phyloP scores from a whole-genome alignment of 2,113 vertebrate genomes.

The Coregonus clupeaformis region DNA sequence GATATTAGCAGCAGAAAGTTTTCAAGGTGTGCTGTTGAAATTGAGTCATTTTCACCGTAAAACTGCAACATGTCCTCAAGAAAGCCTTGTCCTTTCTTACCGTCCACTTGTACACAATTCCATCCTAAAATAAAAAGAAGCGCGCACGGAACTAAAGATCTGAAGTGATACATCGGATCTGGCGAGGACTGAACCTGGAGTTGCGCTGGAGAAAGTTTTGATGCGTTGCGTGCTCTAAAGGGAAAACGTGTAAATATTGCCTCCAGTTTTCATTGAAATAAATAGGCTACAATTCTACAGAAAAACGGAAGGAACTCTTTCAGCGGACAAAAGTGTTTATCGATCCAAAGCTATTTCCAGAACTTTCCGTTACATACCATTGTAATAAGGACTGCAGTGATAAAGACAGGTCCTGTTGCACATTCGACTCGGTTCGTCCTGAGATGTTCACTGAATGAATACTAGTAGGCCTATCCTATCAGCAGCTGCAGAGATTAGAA shows the following conservation, averaged over 20 bases:
- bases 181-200: neutral
- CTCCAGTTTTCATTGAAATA: neutral
- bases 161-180: conserved; percentile 13
- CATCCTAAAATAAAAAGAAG: neutral
- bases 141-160: conserved; percentile 1
- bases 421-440: neutral
- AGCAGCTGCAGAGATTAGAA: conserved; percentile 1
- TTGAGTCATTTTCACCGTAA: conserved; percentile 60
- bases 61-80: conserved; percentile 60
- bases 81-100: conserved; percentile 2
- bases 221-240: neutral
- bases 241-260: neutral
- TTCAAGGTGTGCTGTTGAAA: conserved; percentile 55
- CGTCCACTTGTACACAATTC: neutral
- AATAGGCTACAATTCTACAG: neutral
- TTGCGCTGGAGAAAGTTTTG: neutral
- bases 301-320: neutral
- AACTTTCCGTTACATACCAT: neutral
- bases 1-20: conserved; percentile 64
- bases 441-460: neutral
- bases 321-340: neutral
- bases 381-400: neutral
- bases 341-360: neutral
- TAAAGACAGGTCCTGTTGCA: neutral
- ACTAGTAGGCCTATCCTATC: neutral